Base-by-base conservation (phyloP, 2,888 invertebrate species). In the Griposia aprilina region DNA sequence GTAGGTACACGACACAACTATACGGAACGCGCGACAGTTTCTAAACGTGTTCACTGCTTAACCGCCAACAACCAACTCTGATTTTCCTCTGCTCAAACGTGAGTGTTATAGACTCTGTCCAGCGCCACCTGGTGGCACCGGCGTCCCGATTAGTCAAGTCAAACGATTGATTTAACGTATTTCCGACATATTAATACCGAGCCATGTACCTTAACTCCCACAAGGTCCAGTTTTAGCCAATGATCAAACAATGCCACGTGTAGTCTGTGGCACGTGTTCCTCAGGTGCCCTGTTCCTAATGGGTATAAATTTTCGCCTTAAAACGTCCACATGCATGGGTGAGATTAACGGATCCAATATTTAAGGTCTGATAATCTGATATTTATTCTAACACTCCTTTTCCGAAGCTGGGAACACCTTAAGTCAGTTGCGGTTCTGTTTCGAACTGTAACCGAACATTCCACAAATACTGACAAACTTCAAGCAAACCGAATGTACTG, bases 401-500 rank as follows among this genome's bases (percentile, higher is more conserved):
- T 7, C 11, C 20, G 4, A 26, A 70, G 55, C 45, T 36, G 8
- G 20, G 66, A 63, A 71, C 57, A 76, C 66, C n/a, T 41, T 70
- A 70, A 76, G 73, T 73, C 76, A 80, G 59, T 36, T 72, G 77
- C 68, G 68, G 71, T 74, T 70, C 17, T 45, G 77, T 72, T 71
- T 6, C 2, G 30, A 78, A 83, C 74, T 75, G 71, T 41, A 72
- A 74, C 63, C 77, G 55, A 83, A 81, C 78, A 84, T 84, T 83
- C 84, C 69, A 67, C 74, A 75, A 83, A 80, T 83, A 80, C 76
- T 55, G 66, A 36, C 67, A 72, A 81, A 84, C 75, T 81, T 63
- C 1, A 70, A 78, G 50, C 63, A 69, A 81, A 62, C 70, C 57
- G n/a, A 70, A 80, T 70, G 78, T 82, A 57, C 77, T 72, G 74